Conservation (phyloP, 2,797 vertebrate genomes). For the Zenarchopterus dispar region DNA sequence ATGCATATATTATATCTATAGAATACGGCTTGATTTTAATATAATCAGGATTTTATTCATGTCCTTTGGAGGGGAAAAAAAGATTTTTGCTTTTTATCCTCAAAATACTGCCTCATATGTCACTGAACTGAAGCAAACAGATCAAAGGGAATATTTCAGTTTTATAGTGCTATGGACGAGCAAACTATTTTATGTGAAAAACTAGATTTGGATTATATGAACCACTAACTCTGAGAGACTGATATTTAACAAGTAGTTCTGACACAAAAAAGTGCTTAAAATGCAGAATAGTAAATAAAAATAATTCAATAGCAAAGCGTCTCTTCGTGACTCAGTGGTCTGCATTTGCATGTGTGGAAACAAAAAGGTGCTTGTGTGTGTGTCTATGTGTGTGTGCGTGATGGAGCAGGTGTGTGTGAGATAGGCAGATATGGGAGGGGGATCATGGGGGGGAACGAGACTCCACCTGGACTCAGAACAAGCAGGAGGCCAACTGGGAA, state of each 20-base stretch:
- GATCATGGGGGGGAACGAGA: slow-evolving; percentile 30
- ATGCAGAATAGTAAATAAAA: slow-evolving; percentile 3
- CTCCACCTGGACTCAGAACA: slow-evolving; percentile 79
- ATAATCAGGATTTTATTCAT: slow-evolving; percentile 25
- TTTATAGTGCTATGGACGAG: slow-evolving; percentile 28
- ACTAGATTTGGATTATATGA: slow-evolving; percentile 26
- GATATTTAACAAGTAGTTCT: slow-evolving; percentile 10
- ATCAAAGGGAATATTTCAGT: slow-evolving; percentile 56
- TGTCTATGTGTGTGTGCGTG: slow-evolving; percentile 3
- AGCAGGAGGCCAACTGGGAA: slow-evolving; percentile 68
- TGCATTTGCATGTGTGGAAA: slow-evolving; percentile 31
- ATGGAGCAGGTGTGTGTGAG: slow-evolving; percentile 62
- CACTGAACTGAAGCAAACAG: slow-evolving; percentile 32
- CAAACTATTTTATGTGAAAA: slow-evolving; percentile 29
- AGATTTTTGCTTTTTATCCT: slow-evolving; percentile 25
- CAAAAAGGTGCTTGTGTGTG: slow-evolving; percentile 34
- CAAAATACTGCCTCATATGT: slow-evolving; percentile 33
- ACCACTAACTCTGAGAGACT: slow-evolving; percentile 1
- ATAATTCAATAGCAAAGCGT: slow-evolving; percentile 2
- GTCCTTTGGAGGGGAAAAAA: slow-evolving; percentile 31
- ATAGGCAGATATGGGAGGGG: slow-evolving; percentile 25
- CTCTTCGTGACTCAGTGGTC: slow-evolving; percentile 14
- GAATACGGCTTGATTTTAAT: slow-evolving; percentile 30
- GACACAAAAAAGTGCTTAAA: slow-evolving; percentile 6
- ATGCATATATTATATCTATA: slow-evolving; percentile 41